Evolutionary conservation across 2,113 vertebrate species (phyloP), one percentile per base, ranked within the genome.

Genomic region (Pontoporia blainvillei): DNA sequence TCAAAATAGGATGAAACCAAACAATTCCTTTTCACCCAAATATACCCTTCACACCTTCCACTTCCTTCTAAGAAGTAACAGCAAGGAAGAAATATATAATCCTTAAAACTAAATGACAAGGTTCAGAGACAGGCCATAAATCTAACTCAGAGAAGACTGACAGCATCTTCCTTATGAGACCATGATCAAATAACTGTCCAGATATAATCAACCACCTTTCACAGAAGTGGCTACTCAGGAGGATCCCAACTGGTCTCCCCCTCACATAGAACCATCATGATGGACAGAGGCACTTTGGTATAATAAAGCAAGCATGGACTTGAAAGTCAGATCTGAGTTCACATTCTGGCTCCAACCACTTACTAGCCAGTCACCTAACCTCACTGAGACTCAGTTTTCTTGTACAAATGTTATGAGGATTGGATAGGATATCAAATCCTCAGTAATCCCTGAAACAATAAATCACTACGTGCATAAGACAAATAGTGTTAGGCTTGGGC

Each of bases 101-200:
- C 21, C 44, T 89, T 87, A 92, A 95, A 88, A 82, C 17, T 69
- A 92, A 86, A 87, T 83, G 52, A 52, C 3, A 75, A 90, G 79
- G n/a, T 78, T 10, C 17, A 62, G 23, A 64, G 8, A 69, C 18
- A 62, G 66, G 21, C 54, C 39, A 57, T 21, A 78, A 36, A 83
- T 57, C 20, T 29, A 91, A 96, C 29, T 79, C 31, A 95, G n/a
- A 96, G 72, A 57, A 84, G 36, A 59, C 4, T 41, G 29, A 54
- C 4, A 61, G 75, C 21, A 86, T 18, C 73, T 85, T 95, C 71
- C 83, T 86, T 72, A 81, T 27, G 39, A 97, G 90, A 66, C 61
- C 66, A 86, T 34, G 57, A 76, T 57, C 64, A 91, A 93, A 46
- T 20, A 88, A 89, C 10, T 88, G 10, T 94, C 71, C 44, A 94